These are phyloP conservation scores for Gasterosteus aculeatus DNA, from an alignment of 2,113 vertebrate species.

Conservation along the genomic window DNA sequence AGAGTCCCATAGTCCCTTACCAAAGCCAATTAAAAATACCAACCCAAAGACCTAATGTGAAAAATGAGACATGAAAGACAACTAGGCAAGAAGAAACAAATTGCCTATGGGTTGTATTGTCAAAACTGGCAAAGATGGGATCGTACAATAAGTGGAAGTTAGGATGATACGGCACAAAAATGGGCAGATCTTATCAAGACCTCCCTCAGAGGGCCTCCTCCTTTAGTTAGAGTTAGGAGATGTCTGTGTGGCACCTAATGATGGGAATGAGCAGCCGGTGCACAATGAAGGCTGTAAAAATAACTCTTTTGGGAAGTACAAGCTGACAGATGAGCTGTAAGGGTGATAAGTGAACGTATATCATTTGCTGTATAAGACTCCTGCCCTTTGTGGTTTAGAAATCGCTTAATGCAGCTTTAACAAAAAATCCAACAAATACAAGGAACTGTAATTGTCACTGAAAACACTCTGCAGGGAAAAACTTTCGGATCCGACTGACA, in stretches of 20 bases:
- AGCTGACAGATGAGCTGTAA: background rate
- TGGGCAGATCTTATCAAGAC: background rate
- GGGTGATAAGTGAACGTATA: background rate
- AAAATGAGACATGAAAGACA: background rate
- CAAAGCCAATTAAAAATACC: too few relatives aligned
- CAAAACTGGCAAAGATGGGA: background rate
- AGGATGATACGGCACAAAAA: background rate
- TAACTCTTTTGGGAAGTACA: background rate
- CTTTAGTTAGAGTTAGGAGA: background rate
- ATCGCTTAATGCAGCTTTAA: slow-evolving; percentile 51
- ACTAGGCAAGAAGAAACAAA: background rate
- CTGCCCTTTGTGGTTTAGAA: background rate
- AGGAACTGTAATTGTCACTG: background rate
- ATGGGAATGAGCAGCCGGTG: background rate
- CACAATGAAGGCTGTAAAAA: background rate
- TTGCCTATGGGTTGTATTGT: background rate
- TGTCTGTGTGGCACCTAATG: too few relatives aligned
- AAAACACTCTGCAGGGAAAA: slow-evolving; percentile 10
- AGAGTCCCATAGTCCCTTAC: background rate
- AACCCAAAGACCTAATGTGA: too few relatives aligned
- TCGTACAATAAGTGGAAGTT: background rate
- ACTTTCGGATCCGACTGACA: background rate
- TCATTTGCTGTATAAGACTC: background rate
- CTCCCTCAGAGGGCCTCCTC: background rate
- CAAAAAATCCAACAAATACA: background rate